Evolutionary conservation across 37 sponge, comb jelly and placozoan species (phyloP).

Genomic region (Tethya wilhelma): DNA sequence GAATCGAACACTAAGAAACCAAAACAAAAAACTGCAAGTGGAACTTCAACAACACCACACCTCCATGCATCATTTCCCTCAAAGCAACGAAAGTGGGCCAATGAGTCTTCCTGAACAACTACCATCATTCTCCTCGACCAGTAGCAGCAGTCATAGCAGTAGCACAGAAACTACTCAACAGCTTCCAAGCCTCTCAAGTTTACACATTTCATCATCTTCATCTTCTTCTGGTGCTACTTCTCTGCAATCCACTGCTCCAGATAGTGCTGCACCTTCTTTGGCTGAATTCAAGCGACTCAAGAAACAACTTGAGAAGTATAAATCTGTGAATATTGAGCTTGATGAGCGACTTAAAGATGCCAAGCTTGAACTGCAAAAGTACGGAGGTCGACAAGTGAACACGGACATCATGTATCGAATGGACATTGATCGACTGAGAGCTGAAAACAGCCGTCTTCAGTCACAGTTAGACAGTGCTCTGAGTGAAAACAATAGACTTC

Average conservation of each 20-base stretch:
- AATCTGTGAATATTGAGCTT: constrained; percentile 32
- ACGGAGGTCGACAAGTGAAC: constrained; percentile 13
- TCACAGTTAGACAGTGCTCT: constrained; percentile 27
- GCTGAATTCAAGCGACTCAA: constrained; percentile 41
- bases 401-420: constrained; percentile 5
- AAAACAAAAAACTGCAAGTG: no score
- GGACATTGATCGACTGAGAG: constrained; percentile 30
- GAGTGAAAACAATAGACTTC: constrained; percentile 6
- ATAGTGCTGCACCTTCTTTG: not conserved
- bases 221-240: not conserved
- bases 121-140: no score
- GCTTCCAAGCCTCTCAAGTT: no score
- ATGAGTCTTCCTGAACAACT: not conserved
- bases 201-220: not conserved
- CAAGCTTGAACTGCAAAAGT: constrained; percentile 33
- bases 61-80: constrained; percentile 6
- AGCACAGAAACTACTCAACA: not conserved
- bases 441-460: constrained; percentile 7
- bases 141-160: no score
- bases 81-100: not conserved
- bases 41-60: no score
- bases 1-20: no score
- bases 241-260: not conserved
- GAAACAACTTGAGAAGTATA: constrained; percentile 51
- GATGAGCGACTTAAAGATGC: constrained; percentile 47